Conservation (phyloP, 2,888 invertebrate genomes). For the Ypsolopha sequella region DNA sequence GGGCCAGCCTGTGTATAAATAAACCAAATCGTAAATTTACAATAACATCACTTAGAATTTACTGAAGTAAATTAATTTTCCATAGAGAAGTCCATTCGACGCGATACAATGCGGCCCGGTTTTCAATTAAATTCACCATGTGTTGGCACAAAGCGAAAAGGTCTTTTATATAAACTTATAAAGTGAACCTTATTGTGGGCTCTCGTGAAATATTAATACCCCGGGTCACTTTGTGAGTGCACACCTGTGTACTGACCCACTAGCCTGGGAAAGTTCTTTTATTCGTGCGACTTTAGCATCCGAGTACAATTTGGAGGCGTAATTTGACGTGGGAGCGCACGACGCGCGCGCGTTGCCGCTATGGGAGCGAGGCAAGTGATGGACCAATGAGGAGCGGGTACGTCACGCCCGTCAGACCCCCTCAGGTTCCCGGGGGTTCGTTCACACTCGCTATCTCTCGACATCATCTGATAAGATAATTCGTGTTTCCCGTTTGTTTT, state of each 20-base stretch:
- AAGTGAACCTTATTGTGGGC: not conserved
- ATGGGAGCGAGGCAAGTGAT: not conserved
- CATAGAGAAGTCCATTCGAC: not conserved
- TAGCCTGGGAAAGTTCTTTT: conserved; percentile 21
- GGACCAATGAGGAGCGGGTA: not conserved
- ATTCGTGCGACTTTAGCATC: conserved; percentile 9
- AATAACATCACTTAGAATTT: no score
- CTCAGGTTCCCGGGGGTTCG: not conserved
- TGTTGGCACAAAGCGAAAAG: not conserved
- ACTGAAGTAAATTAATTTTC: no score
- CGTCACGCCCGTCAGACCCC: not conserved
- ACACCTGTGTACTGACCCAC: conserved; percentile 21
- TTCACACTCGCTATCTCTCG: not conserved
- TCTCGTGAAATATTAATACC: conserved; percentile 7
- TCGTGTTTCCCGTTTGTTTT: not conserved
- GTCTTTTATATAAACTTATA: not conserved
- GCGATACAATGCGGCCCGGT: not conserved
- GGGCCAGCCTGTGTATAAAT: no score
- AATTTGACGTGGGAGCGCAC: not conserved
- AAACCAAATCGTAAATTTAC: no score
- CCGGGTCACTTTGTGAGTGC: conserved; percentile 1
- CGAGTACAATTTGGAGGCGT: not conserved
- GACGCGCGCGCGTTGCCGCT: not conserved
- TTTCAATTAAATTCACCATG: not conserved
- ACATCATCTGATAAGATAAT: not conserved